Evolutionary conservation across 2,888 invertebrate genomes (phyloP).

Genomic region (Oxytorus armatus): DNA sequence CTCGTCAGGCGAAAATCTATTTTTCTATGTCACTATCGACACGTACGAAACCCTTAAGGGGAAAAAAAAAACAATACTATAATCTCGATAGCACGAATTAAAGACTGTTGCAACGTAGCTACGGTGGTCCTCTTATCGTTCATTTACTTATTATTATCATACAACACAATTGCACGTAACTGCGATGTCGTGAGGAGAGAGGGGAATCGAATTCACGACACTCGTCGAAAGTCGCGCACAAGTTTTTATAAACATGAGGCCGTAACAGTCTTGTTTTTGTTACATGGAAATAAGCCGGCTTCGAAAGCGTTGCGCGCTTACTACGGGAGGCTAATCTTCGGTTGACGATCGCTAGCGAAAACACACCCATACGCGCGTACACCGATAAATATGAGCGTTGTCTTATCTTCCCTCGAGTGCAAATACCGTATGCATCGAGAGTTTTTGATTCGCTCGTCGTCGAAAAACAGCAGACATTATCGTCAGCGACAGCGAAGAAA

Average conservation of each 20-base stretch:
- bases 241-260: neutral
- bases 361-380: conserved; percentile 18
- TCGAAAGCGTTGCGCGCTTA: neutral
- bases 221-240: conserved; percentile 7
- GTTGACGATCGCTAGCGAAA: conserved; percentile 22
- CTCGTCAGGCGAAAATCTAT: neutral
- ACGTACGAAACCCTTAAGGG: neutral
- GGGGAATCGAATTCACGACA: neutral
- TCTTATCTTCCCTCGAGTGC: neutral
- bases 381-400: conserved; percentile 26
- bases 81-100: conserved; percentile 9
- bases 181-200: conserved; percentile 8
- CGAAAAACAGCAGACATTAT: too few species aligned
- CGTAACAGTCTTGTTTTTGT: conserved; percentile 34
- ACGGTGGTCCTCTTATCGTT: conserved; percentile 41
- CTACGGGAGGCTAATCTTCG: conserved; percentile 35
- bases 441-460: neutral
- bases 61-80: conserved; percentile 6
- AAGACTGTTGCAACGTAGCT: neutral
- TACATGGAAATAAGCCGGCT: conserved; percentile 25
- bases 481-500: too few species aligned
- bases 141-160: conserved; percentile 53
- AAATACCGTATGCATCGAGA: too few species aligned
- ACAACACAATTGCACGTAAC: conserved; percentile 17
- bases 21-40: conserved; percentile 6